Evolutionary conservation across 2,797 vertebrate genomes (phyloP).

Genomic region (Clarias platycephalus): DNA sequence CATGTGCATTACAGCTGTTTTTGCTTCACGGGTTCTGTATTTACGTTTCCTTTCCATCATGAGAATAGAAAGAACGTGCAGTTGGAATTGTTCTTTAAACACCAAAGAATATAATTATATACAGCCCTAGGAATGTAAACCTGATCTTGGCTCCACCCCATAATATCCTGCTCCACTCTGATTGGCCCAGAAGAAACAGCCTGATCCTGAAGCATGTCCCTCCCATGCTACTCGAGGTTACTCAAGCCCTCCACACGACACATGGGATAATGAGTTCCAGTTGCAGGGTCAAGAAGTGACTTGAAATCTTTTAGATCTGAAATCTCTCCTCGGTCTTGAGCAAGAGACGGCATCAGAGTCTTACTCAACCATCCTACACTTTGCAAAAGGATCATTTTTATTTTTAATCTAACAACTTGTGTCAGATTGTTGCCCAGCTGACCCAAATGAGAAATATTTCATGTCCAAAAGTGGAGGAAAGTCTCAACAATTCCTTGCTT

Average conservation of each 20-base stretch:
- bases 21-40: background rate
- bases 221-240: slow-evolving; percentile 59
- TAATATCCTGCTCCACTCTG: slow-evolving; percentile 42
- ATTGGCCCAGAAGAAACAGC: slow-evolving; percentile 72
- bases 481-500: background rate
- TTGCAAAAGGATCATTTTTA: background rate
- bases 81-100: background rate
- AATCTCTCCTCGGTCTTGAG: background rate
- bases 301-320: background rate
- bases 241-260: background rate
- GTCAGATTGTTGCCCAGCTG: slow-evolving; percentile 11
- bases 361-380: slow-evolving; percentile 15
- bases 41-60: background rate
- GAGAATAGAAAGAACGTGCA: background rate
- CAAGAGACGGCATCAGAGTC: background rate
- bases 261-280: background rate
- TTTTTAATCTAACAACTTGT: background rate
- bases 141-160: slow-evolving; percentile 58
- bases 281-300: background rate
- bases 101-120: slow-evolving; percentile 16
- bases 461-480: background rate
- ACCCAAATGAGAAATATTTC: background rate
- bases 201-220: slow-evolving; percentile 58
- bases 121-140: slow-evolving; percentile 18
- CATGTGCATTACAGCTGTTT: background rate